These are phyloP conservation scores for Sarcophilus harrisii DNA, from an alignment of 2,797 vertebrate species.

Conservation along the genomic window DNA sequence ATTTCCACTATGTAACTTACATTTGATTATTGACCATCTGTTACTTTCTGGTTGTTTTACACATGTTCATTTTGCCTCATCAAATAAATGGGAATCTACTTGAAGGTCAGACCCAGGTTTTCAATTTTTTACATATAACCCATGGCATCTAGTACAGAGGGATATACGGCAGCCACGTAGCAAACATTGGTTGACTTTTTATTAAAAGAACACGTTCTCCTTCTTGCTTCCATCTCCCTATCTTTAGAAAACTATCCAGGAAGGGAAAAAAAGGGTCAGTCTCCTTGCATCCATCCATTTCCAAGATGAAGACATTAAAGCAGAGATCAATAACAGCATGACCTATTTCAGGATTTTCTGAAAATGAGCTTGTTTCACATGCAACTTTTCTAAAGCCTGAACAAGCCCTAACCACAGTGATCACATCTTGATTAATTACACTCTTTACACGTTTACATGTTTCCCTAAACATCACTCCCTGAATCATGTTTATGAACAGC, in stretches of 20 bases:
- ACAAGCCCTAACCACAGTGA: background rate
- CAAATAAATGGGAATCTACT: background rate
- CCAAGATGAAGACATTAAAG: background rate
- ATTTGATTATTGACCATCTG: accelerated
- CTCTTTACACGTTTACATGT: background rate
- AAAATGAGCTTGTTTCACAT: background rate
- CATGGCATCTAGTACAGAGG: background rate
- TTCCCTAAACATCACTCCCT: background rate
- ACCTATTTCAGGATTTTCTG: background rate
- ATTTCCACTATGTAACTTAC: background rate
- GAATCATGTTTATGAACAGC: accelerated
- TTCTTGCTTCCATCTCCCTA: background rate
- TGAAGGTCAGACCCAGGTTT: background rate
- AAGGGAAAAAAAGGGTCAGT: background rate
- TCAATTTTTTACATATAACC: background rate
- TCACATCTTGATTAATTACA: background rate
- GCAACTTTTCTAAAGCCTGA: background rate
- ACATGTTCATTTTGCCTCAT: background rate
- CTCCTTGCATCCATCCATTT: background rate
- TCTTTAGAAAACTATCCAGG: background rate
- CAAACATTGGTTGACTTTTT: background rate
- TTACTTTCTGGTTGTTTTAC: background rate
- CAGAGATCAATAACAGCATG: background rate
- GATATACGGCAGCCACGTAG: accelerated
- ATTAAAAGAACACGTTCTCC: background rate